Evolutionary conservation across 2,888 invertebrate genomes (phyloP).

Genomic region (Embidobia sp.): DNA sequence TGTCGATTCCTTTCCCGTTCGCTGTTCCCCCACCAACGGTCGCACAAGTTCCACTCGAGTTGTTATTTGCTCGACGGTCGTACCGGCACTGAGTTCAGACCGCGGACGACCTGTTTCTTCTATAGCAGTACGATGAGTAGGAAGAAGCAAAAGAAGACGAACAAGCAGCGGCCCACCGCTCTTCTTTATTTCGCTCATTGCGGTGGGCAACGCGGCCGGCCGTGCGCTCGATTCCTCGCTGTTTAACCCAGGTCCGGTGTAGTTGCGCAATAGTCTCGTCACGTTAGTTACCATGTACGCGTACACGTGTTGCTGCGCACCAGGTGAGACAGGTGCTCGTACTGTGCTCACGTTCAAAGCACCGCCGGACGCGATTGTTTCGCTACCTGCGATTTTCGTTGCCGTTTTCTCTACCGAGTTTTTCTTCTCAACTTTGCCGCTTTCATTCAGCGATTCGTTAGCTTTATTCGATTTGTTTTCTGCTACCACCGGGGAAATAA

Average conservation of each 20-base stretch:
- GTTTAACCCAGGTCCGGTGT: slow-evolving; percentile 78
- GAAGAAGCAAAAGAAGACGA: slow-evolving; percentile 69
- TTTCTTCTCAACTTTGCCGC: too few species aligned
- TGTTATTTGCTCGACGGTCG: slow-evolving; percentile 77
- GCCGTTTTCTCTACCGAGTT: too few species aligned
- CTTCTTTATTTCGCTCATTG: slow-evolving; percentile 74
- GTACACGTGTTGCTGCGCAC: slow-evolving; percentile 75
- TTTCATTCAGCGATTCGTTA: too few species aligned
- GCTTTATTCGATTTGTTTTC: too few species aligned
- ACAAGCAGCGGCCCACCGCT: slow-evolving; percentile 67
- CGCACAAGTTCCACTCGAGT: slow-evolving; percentile 58
- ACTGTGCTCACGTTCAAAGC: slow-evolving; percentile 44
- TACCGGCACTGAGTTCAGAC: slow-evolving; percentile 79
- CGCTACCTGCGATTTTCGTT: too few species aligned
- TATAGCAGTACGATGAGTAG: slow-evolving; percentile 73
- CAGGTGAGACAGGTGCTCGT: slow-evolving; percentile 64
- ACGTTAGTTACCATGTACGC: slow-evolving; percentile 80
- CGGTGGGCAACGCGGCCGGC: slow-evolving; percentile 62
- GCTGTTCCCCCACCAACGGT: slow-evolving; percentile 72
- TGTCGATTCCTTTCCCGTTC: slow-evolving; percentile 65
- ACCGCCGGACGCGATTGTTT: too few species aligned
- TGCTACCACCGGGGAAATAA: background rate
- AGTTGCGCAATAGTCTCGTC: slow-evolving; percentile 79
- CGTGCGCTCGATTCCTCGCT: slow-evolving; percentile 66
- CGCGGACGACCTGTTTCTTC: slow-evolving; percentile 74